A percentile compares a stretch with the other conserved stretches of the same genome.
Conservation (phyloP, 2,888 invertebrate genomes). For the Ophioninae sp. region DNA sequence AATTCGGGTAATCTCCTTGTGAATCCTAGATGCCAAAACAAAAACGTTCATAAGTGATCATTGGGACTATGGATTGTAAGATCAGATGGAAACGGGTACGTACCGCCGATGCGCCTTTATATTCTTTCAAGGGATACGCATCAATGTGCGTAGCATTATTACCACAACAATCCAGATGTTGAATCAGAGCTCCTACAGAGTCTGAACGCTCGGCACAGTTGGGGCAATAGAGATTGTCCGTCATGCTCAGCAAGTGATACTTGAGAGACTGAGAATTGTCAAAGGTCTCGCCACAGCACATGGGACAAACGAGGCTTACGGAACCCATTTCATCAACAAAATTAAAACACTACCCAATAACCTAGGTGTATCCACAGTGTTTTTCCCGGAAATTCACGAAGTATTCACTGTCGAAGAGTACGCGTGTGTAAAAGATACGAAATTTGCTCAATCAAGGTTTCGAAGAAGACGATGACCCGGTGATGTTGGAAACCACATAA, state of each 20-base stretch:
- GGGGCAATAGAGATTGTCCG: conserved; percentile 84
- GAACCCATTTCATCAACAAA: conserved; percentile 82
- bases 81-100: not conserved
- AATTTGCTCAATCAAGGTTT: not conserved
- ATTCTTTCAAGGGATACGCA: conserved; percentile 6
- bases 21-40: conserved; percentile 48
- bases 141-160: conserved; percentile 54
- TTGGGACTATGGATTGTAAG: not conserved
- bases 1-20: conserved; percentile 56
- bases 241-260: conserved; percentile 83
- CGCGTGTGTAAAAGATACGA: not conserved
- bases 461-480: not conserved
- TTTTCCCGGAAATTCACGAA: not conserved
- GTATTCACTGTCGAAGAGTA: not conserved
- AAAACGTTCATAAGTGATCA: not conserved
- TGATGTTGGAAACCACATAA: not conserved
- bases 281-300: conserved; percentile 86
- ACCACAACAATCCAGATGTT: conserved; percentile 82
- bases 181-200: conserved; percentile 83
- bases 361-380: not conserved
- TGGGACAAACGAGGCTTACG: conserved; percentile 83
- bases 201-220: conserved; percentile 83
- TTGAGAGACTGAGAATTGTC: conserved; percentile 82
- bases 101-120: not conserved
- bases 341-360: not conserved